Percentiles rank a stretch among this genome's conserved stretches.
These are phyloP conservation scores for Ciconia stormi DNA, from an alignment of 2,113 vertebrate species.

Conservation along the genomic window DNA sequence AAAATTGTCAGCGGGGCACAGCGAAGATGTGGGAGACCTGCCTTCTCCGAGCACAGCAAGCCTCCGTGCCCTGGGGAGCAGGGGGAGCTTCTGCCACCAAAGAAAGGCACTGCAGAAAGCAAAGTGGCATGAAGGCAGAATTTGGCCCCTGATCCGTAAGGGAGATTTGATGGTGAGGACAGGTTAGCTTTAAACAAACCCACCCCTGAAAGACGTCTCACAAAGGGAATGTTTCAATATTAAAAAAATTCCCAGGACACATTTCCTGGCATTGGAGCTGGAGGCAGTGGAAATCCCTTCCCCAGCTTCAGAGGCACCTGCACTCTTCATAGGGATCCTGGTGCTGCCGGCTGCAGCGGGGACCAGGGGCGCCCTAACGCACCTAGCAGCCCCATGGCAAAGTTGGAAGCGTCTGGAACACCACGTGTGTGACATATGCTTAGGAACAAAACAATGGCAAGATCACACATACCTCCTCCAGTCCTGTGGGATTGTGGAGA, in stretches of 20 bases:
- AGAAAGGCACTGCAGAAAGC: background rate
- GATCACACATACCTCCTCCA: background rate
- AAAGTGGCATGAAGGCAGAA: too few relatives aligned
- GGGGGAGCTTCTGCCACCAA: background rate
- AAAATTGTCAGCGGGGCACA: fast-evolving
- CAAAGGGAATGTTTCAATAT: background rate
- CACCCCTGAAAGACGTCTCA: background rate
- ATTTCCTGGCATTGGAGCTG: background rate
- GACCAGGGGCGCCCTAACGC: fast-evolving
- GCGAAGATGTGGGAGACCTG: background rate
- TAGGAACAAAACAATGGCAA: background rate
- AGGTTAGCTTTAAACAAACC: background rate
- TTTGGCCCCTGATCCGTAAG: background rate
- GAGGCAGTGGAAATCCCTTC: background rate
- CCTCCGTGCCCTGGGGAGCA: fast-evolving
- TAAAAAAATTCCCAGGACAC: too few relatives aligned
- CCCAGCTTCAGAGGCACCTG: fast-evolving
- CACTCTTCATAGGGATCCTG: fast-evolving
- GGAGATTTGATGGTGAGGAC: background rate
- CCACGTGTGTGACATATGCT: fast-evolving
- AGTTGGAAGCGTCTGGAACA: background rate
- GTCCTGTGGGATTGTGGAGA: background rate
- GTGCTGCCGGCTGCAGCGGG: fast-evolving
- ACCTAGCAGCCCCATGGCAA: background rate
- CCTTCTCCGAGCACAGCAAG: fast-evolving